Evolutionary conservation across 2,888 invertebrate genomes (phyloP).

Genomic region (Agrilus mali): DNA sequence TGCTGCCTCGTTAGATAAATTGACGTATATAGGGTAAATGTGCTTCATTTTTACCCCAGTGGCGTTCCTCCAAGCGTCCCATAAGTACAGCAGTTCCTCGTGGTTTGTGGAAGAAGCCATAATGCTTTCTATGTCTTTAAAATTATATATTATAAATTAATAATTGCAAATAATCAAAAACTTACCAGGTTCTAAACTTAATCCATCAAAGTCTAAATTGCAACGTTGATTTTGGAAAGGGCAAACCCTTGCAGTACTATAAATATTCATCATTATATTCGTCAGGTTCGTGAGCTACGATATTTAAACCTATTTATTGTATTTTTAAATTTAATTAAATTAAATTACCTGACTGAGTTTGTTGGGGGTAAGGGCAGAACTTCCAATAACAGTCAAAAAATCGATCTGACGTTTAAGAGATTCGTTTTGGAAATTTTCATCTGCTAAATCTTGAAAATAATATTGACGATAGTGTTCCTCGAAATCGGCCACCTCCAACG

Average conservation of each 20-base stretch:
- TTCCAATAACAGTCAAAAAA: slow-evolving; percentile 35
- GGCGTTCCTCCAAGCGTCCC: slow-evolving; percentile 52
- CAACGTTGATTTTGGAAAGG: slow-evolving; percentile 29
- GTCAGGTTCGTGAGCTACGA: slow-evolving; percentile 18
- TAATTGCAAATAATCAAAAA: background rate
- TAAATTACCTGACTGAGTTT: slow-evolving; percentile 26
- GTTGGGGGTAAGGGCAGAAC: slow-evolving; percentile 30
- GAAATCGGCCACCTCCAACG: slow-evolving; percentile 21
- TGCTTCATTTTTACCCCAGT: slow-evolving; percentile 49
- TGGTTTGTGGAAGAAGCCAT: slow-evolving; percentile 40
- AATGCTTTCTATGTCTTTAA: slow-evolving; percentile 28
- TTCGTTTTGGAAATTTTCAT: slow-evolving; percentile 30
- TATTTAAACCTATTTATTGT: slow-evolving; percentile 12
- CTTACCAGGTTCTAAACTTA: slow-evolving; percentile 30
- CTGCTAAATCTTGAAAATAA: slow-evolving; percentile 24
- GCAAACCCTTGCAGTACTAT: slow-evolving; percentile 35
- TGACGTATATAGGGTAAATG: slow-evolving; percentile 46
- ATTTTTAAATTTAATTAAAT: background rate
- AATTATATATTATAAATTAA: background rate
- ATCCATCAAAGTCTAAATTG: slow-evolving; percentile 21
- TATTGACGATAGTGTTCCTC: slow-evolving; percentile 30
- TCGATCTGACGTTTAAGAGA: slow-evolving; percentile 32
- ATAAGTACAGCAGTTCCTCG: slow-evolving; percentile 47
- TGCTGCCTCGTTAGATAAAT: slow-evolving; percentile 49
- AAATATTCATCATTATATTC: slow-evolving; percentile 24